These are phyloP conservation scores for Hestina assimilis DNA, from an alignment of 1,140 invertebrate genomes.

Conservation along the genomic window DNA sequence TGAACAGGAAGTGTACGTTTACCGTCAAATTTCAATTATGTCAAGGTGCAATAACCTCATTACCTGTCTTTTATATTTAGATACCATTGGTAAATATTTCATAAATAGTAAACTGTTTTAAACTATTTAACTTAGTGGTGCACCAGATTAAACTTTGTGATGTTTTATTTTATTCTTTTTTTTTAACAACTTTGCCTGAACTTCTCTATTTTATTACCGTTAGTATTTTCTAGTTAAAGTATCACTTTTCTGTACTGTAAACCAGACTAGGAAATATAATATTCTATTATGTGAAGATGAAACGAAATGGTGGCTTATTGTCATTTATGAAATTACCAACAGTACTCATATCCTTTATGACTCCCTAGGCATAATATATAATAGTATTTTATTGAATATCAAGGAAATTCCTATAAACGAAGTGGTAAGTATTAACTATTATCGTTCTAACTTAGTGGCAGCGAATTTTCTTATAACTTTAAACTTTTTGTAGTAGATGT, in stretches of 20 bases:
- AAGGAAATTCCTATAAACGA: too few relatives aligned
- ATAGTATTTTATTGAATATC: too few relatives aligned
- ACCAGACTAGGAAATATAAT: not conserved
- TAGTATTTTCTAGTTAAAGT: not conserved
- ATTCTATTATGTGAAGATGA: not conserved
- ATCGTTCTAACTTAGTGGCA: too few relatives aligned
- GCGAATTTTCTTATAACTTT: too few relatives aligned
- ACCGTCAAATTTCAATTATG: conserved; percentile 16
- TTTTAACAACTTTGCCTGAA: not conserved
- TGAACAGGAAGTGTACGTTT: conserved; percentile 24
- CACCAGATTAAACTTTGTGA: too few relatives aligned
- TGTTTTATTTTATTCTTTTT: too few relatives aligned
- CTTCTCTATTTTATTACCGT: not conserved
- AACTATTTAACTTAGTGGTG: too few relatives aligned
- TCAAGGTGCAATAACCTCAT: conserved; percentile 14
- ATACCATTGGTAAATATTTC: too few relatives aligned
- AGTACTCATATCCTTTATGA: conserved; percentile 5
- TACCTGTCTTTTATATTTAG: not conserved
- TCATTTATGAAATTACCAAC: conserved; percentile 1
- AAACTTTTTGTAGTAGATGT: too few relatives aligned
- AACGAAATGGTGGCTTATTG: conserved; percentile 7
- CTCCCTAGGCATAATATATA: not conserved
- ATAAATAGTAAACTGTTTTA: too few relatives aligned
- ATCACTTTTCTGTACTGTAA: not conserved
- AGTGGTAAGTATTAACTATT: too few relatives aligned